Evolutionary conservation across 1,140 invertebrate species (phyloP).

Genomic region (Ips typographus): DNA sequence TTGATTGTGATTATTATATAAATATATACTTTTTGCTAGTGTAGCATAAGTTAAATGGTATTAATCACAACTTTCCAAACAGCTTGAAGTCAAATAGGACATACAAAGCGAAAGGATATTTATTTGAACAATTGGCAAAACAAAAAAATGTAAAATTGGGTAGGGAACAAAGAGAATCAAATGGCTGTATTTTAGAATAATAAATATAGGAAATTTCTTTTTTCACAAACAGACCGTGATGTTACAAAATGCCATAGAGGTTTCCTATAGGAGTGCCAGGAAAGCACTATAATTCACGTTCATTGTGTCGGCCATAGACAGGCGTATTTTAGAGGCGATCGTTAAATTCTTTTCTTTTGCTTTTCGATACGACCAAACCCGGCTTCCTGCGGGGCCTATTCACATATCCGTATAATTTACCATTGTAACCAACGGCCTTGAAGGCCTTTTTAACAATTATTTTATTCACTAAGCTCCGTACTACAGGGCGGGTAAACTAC

Average conservation of each 20-base stretch:
- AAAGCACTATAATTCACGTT: slow-evolving; percentile 37
- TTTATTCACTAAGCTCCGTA: slow-evolving; percentile 35
- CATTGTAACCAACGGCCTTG: slow-evolving; percentile 35
- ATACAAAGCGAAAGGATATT: too few species aligned
- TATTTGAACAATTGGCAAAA: too few species aligned
- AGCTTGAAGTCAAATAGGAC: too few species aligned
- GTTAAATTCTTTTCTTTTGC: slow-evolving; percentile 34
- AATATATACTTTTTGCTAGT: too few species aligned
- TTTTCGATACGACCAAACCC: slow-evolving; percentile 25
- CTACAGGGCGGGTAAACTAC: slow-evolving; percentile 12
- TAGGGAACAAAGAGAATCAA: too few species aligned
- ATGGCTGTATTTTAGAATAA: too few species aligned
- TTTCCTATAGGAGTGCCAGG: slow-evolving; percentile 12
- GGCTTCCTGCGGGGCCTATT: slow-evolving; percentile 35
- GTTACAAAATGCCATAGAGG: slow-evolving; percentile 4
- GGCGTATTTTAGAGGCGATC: slow-evolving; percentile 35
- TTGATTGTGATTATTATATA: too few species aligned
- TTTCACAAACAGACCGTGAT: slow-evolving; percentile 6
- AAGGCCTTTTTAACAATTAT: slow-evolving; percentile 36
- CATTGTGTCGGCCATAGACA: slow-evolving; percentile 32
- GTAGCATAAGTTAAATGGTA: too few species aligned
- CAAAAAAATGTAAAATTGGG: too few species aligned
- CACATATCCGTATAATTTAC: slow-evolving; percentile 37
- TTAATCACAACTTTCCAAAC: too few species aligned
- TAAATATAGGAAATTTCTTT: slow-evolving; percentile 1